Conservation (phyloP, 1,140 invertebrate species). For the Olivierus martensii region DNA sequence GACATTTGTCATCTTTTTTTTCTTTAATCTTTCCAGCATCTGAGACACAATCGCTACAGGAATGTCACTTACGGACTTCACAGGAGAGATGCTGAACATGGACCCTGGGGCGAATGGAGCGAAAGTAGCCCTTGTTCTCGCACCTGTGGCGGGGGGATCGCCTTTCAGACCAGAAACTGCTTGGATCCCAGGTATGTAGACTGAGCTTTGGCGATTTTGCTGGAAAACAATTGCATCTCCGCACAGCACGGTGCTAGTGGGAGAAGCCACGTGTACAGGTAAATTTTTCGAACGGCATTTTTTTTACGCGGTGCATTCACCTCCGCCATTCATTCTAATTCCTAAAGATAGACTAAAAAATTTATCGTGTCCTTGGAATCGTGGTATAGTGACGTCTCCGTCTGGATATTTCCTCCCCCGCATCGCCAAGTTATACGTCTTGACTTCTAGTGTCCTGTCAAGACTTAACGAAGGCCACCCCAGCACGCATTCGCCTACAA, state of each 20-base stretch:
- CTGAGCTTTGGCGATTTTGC: neutral
- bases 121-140: constrained; percentile 59
- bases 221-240: no score
- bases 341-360: no score
- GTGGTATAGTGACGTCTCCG: no score
- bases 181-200: constrained; percentile 16
- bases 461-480: constrained; percentile 34
- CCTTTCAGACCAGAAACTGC: constrained; percentile 33
- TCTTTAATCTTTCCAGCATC: no score
- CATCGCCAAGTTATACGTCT: constrained; percentile 1
- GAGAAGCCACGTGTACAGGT: no score
- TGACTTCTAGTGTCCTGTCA: constrained; percentile 24
- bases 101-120: constrained; percentile 46
- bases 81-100: constrained; percentile 7
- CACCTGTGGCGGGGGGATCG: constrained; percentile 78
- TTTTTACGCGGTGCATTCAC: no score
- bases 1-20: no score
- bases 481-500: no score
- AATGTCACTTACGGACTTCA: neutral
- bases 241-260: no score
- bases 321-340: no score
- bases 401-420: neutral
- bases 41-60: no score
- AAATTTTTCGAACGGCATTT: neutral
- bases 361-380: no score